Conservation (phyloP, 2,113 vertebrate species). For the Variabilichromis moorii region DNA sequence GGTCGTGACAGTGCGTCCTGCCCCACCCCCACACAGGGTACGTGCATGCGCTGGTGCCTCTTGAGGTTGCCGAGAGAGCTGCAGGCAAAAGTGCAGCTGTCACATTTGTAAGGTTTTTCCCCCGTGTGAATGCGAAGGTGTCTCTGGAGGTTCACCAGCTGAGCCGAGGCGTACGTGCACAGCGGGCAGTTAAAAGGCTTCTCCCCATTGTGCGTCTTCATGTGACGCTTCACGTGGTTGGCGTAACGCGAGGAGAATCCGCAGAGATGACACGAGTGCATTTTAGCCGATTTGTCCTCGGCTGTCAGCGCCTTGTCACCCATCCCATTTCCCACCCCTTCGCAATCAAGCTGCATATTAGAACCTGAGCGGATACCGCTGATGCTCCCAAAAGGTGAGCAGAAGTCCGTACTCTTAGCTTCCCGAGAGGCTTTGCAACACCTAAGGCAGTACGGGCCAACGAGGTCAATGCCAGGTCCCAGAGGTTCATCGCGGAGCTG, state of each 20-base stretch:
- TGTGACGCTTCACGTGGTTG: slow-evolving; percentile 96
- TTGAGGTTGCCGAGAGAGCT: slow-evolving; percentile 96
- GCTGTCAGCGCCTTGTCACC: slow-evolving; percentile 49
- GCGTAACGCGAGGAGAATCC: slow-evolving; percentile 94
- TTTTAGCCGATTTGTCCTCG: slow-evolving; percentile 64
- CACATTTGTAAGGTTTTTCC: slow-evolving; percentile 95
- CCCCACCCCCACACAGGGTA: slow-evolving; percentile 65
- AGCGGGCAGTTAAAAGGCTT: slow-evolving; percentile 91
- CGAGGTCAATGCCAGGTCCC: slow-evolving; percentile 63
- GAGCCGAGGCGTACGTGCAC: slow-evolving; percentile 90
- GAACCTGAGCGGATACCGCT: slow-evolving; percentile 26
- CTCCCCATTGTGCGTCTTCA: slow-evolving; percentile 98
- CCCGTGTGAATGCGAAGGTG: slow-evolving; percentile 95
- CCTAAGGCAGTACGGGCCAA: slow-evolving; percentile 70
- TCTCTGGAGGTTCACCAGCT: slow-evolving; percentile 95
- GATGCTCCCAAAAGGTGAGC: slow-evolving; percentile 42
- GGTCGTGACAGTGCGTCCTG: slow-evolving; percentile 53
- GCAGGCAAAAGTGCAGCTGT: slow-evolving; percentile 89
- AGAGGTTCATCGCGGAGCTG: slow-evolving; percentile 74
- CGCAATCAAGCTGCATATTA: slow-evolving; percentile 12
- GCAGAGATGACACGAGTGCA: slow-evolving; percentile 89
- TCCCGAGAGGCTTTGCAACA: slow-evolving; percentile 69
- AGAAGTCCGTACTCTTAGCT: slow-evolving; percentile 48
- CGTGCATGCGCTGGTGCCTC: slow-evolving; percentile 89
- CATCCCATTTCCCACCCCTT: slow-evolving; percentile 45